Percentiles rank a stretch among this genome's conserved stretches.
Evolutionary conservation across 1,140 invertebrate species (phyloP).

Genomic region (Drosophila cardini): DNA sequence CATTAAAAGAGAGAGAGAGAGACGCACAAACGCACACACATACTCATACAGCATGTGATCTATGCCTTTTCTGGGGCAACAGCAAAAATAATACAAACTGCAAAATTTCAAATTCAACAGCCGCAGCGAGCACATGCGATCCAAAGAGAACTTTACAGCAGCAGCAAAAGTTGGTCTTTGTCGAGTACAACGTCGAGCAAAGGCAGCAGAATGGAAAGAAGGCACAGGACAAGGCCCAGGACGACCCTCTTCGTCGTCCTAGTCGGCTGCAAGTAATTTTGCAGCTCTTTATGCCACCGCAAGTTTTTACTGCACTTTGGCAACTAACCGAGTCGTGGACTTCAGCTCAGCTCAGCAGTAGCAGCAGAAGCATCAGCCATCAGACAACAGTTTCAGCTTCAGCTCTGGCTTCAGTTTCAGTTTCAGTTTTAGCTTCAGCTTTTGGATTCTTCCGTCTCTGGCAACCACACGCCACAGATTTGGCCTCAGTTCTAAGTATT

Average conservation of each 20-base stretch:
- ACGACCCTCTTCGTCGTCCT: constrained; percentile 17
- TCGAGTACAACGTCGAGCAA: neutral
- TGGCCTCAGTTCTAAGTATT: constrained; percentile 14
- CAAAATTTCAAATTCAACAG: constrained; percentile 79
- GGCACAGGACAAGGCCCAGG: constrained; percentile 53
- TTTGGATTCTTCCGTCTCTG: neutral
- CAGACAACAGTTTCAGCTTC: neutral
- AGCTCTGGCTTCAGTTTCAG: neutral
- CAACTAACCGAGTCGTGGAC: constrained; percentile 58
- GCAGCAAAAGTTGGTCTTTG: constrained; percentile 73
- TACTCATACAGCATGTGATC: constrained; percentile 66
- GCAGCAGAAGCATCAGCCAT: neutral
- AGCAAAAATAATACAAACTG: constrained; percentile 60
- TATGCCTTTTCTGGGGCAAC: constrained; percentile 57
- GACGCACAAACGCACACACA: constrained; percentile 29
- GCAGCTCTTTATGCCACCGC: constrained; percentile 79
- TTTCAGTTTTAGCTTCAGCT: constrained; percentile 9
- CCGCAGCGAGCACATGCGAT: constrained; percentile 76
- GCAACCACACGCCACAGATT: neutral
- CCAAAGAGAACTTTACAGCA: constrained; percentile 44
- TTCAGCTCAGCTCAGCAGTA: neutral
- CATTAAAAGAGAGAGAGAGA: constrained; percentile 36
- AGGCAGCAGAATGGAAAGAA: neutral
- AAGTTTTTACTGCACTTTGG: constrained; percentile 81
- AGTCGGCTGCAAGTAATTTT: constrained; percentile 64